These are phyloP conservation scores for Ictalurus furcatus DNA, from an alignment of 2,113 vertebrate genomes.

Conservation along the genomic window DNA sequence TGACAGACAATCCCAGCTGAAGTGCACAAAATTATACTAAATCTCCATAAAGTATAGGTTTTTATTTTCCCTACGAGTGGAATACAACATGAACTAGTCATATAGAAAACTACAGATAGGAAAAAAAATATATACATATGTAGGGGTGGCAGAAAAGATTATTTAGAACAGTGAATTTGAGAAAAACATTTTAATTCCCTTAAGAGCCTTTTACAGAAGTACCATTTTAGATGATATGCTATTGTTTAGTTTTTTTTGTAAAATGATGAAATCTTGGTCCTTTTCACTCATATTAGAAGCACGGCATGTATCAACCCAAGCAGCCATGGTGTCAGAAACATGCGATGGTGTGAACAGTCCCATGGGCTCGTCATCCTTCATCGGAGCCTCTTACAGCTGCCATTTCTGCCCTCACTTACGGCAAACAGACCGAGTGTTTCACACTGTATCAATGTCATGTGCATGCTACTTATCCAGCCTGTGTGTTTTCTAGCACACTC, in stretches of 20 bases:
- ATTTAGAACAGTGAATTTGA: background rate
- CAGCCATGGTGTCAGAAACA: background rate
- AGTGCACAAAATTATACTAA: background rate
- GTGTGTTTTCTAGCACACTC: slow-evolving; percentile 59
- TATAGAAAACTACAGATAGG: background rate
- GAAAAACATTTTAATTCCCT: background rate
- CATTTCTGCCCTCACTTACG: slow-evolving; percentile 46
- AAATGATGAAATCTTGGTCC: background rate
- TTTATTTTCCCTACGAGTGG: background rate
- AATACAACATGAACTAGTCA: background rate
- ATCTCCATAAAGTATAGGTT: background rate
- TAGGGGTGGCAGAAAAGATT: background rate
- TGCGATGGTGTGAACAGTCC: background rate
- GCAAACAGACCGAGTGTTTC: slow-evolving; percentile 63
- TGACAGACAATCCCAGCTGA: slow-evolving; percentile 9
- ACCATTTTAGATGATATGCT: background rate
- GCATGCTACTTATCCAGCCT: slow-evolving; percentile 55
- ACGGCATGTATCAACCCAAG: background rate
- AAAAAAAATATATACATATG: background rate
- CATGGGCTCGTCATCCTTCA: slow-evolving; percentile 50
- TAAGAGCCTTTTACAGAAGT: background rate
- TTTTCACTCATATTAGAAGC: background rate
- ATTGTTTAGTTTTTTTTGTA: background rate
- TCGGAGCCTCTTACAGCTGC: slow-evolving; percentile 56
- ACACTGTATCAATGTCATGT: slow-evolving; percentile 65